phyloP scores from a whole-genome alignment of 2,888 invertebrate genomes.

The Ochlodes sylvanus region DNA sequence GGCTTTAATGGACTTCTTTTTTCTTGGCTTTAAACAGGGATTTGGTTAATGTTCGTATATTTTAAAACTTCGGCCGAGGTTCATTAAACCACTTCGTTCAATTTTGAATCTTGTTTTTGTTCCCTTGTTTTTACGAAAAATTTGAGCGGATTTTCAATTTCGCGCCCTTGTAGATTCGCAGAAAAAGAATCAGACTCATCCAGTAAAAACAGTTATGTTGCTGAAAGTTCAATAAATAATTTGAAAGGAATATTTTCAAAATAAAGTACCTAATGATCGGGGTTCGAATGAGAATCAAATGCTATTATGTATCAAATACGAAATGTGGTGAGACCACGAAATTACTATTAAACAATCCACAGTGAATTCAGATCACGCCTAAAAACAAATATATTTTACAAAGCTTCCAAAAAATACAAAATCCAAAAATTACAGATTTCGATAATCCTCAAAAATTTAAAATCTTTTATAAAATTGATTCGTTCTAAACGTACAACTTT shows the following conservation, averaged over 20 bases:
- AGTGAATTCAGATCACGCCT: too few species aligned
- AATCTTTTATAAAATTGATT: too few species aligned
- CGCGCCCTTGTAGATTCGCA: background rate
- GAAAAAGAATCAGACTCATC: background rate
- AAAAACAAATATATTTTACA: too few species aligned
- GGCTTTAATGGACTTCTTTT: constrained; percentile 37
- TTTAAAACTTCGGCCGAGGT: constrained; percentile 37
- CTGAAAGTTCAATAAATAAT: background rate
- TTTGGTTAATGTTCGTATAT: constrained; percentile 35
- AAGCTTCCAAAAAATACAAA: too few species aligned
- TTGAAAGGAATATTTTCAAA: too few species aligned
- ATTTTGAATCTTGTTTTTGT: constrained; percentile 29
- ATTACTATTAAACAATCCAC: too few species aligned
- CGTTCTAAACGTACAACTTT: background rate
- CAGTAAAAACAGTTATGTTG: background rate
- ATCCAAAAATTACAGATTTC: too few species aligned
- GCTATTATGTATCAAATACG: too few species aligned
- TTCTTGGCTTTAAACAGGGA: constrained; percentile 35
- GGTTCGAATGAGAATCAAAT: too few species aligned
- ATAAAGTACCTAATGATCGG: too few species aligned
- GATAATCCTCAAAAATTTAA: too few species aligned
- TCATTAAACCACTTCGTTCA: constrained; percentile 32
- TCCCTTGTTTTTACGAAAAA: background rate
- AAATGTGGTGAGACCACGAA: too few species aligned
- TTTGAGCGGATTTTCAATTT: constrained; percentile 14